Base-by-base conservation (phyloP, 1,140 invertebrate species). In the Archivesica marissinica region DNA sequence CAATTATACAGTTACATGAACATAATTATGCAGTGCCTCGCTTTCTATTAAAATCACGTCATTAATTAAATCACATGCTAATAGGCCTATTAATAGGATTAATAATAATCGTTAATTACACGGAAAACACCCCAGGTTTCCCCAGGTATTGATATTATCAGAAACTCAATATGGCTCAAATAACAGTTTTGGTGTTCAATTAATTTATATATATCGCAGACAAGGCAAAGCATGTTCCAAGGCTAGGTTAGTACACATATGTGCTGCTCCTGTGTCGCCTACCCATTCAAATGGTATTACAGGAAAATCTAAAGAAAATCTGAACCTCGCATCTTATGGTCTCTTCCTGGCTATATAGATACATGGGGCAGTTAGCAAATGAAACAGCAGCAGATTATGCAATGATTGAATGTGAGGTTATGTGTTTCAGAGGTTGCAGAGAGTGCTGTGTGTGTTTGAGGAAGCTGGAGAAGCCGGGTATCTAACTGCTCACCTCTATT, bases 361-460 rank as follows among this genome's bases (percentile, higher is more conserved):
- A 23, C 17, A 52, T 52, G 17, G 50, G 7, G 3, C 50, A n/a
- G 50, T 23, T n/a, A 52, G 23, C 50, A 52, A 11, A 52, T 4
- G 20, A n/a, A n/a, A 52, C 23, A 23, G 17, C 20, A 23, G 17
- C 50, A 52, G 50, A 11, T 4, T n/a, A n/a, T 4, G 3, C 50
- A 4, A 4, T 7, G 50, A 6, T 11, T 52, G 23, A n/a, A n/a
- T 52, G 23, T 52, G 23, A 11, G 4, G 1, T 47, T 20, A 44
- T 75, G 23, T 47, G 20, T 82, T 82, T 2, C 80, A 82, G 80
- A 54, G 68, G 23, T 47, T 82, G 20, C 52, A 82, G 54, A 50
- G 80, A 47, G 11, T 50, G 2, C 25, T 82, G 20, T 38, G 72
- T 17, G 80, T 82, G 68, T 74, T 82, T 72, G 66, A 82, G 52